These are phyloP conservation scores for Volucella zonaria DNA, from an alignment of 2,888 invertebrate genomes.

Conservation along the genomic window DNA sequence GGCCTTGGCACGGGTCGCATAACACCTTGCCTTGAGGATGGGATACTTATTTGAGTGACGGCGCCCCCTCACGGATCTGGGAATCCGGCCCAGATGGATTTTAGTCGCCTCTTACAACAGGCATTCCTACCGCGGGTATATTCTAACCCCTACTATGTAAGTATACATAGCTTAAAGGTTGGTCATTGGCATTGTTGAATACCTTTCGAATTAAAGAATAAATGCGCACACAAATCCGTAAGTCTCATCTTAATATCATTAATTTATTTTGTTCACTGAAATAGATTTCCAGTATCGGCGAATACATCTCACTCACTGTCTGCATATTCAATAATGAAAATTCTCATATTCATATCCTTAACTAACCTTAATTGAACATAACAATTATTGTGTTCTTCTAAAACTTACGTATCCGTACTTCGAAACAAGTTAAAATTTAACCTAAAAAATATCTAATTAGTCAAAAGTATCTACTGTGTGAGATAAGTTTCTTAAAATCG, in stretches of 20 bases:
- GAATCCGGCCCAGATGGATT: too few species aligned
- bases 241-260: slow-evolving; percentile 48
- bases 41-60: too few species aligned
- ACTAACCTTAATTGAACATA: slow-evolving; percentile 38
- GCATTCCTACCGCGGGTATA: too few species aligned
- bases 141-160: too few species aligned
- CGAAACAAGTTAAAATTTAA: slow-evolving; percentile 9
- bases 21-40: too few species aligned
- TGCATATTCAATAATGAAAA: slow-evolving; percentile 45
- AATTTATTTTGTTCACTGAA: slow-evolving; percentile 60
- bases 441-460: slow-evolving; percentile 24
- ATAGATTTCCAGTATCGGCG: slow-evolving; percentile 50
- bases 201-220: background rate
- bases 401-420: background rate
- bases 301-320: slow-evolving; percentile 61
- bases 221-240: background rate
- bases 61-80: too few species aligned
- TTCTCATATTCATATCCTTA: slow-evolving; percentile 42
- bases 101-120: too few species aligned
- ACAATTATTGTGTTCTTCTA: slow-evolving; percentile 1
- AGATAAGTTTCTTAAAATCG: background rate
- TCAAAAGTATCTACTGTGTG: slow-evolving; percentile 6
- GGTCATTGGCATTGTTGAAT: background rate
- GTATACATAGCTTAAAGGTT: too few species aligned
- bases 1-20: too few species aligned